These are phyloP conservation scores for Cinara cedri DNA, from an alignment of 2,888 invertebrate species.

Conservation along the genomic window DNA sequence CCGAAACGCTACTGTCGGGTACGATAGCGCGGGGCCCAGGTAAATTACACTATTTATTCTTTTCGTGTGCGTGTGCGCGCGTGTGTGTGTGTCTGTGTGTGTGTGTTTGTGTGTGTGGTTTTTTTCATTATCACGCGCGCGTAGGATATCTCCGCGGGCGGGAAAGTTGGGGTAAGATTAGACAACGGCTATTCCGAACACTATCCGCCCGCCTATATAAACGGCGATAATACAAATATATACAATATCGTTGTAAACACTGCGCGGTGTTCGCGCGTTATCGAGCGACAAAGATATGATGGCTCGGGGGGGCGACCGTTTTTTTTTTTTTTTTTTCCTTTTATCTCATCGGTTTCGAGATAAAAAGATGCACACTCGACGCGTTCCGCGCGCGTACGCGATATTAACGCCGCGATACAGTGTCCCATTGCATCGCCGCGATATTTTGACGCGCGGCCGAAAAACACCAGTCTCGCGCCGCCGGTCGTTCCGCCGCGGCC, in stretches of 20 bases:
- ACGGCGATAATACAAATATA: too few relatives aligned
- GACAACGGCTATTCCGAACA: conserved; percentile 49
- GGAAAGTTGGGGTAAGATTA: conserved; percentile 55
- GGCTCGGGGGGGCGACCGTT: conserved; percentile 36
- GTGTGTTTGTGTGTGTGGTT: conserved; percentile 8
- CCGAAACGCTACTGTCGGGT: conserved; percentile 38
- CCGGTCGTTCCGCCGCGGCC: too few relatives aligned
- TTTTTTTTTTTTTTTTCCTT: conserved; percentile 37
- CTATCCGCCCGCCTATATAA: too few relatives aligned
- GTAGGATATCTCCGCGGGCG: conserved; percentile 33
- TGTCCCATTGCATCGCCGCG: too few relatives aligned
- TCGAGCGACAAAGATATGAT: conserved; percentile 31
- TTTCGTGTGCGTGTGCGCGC: conserved; percentile 15
- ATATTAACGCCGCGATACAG: too few relatives aligned
- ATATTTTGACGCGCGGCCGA: too few relatives aligned
- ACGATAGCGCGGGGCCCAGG: conserved; percentile 31
- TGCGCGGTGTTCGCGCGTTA: too few relatives aligned
- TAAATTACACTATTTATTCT: conserved; percentile 38
- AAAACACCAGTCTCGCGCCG: conserved; percentile 34
- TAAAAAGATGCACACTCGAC: conserved; percentile 54
- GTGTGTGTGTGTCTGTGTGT: conserved; percentile 8
- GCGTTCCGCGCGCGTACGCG: neutral
- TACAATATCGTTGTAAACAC: too few relatives aligned
- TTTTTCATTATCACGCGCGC: conserved; percentile 9
- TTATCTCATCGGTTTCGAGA: conserved; percentile 53